A percentile compares a stretch with the other conserved stretches of the same genome.
Evolutionary conservation across 1,140 invertebrate genomes (phyloP).

Genomic region (Bombus superbus): DNA sequence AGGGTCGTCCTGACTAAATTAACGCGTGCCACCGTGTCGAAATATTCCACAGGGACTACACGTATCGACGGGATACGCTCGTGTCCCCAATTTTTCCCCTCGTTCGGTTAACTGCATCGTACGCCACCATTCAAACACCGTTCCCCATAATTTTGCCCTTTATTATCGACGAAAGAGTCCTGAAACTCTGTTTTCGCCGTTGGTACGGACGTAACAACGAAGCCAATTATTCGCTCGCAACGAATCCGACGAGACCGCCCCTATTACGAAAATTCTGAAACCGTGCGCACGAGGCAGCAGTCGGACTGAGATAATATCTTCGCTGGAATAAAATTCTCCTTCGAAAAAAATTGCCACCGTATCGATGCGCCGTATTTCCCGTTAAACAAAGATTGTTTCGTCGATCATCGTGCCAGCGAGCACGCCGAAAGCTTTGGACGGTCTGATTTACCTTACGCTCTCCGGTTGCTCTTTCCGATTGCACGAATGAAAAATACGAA

Average conservation of each 20-base stretch:
- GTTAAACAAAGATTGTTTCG: not conserved
- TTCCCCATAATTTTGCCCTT: too few relatives aligned
- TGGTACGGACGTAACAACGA: not conserved
- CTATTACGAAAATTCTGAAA: too few relatives aligned
- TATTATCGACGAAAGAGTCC: not conserved
- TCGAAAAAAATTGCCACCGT: not conserved
- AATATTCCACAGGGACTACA: conserved; percentile 20
- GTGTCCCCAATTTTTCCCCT: not conserved
- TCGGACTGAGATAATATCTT: not conserved
- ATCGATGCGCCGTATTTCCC: not conserved
- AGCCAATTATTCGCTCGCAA: too few relatives aligned
- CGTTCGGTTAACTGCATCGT: conserved; percentile 15
- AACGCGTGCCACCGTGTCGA: conserved; percentile 18
- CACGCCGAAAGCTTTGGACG: not conserved
- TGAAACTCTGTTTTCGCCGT: not conserved
- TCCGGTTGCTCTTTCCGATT: conserved; percentile 5
- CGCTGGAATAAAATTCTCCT: not conserved
- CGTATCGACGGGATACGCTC: conserved; percentile 20
- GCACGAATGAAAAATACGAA: not conserved
- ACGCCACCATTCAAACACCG: not conserved
- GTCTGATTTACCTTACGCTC: not conserved
- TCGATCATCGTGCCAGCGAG: not conserved
- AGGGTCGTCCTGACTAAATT: conserved; percentile 33
- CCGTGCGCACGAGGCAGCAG: too few relatives aligned
- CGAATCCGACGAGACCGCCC: too few relatives aligned